Evolutionary conservation across 2,113 vertebrate species (phyloP).

Genomic region (Heterotis niloticus): DNA sequence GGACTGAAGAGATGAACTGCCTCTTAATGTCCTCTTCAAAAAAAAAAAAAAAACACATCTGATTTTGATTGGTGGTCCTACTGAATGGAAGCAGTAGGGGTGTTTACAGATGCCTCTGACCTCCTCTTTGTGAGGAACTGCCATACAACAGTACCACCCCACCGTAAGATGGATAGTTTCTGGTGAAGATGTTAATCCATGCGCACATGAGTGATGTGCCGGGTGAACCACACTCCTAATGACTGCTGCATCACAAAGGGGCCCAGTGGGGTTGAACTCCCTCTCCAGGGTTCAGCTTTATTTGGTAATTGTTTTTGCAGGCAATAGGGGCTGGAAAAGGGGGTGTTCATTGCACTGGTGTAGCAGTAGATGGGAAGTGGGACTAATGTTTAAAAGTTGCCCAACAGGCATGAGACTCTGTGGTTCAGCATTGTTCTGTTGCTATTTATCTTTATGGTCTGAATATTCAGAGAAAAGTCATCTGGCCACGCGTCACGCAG

Average conservation of each 20-base stretch:
- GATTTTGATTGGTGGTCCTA: slow-evolving; percentile 65
- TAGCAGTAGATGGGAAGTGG: slow-evolving; percentile 36
- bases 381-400: not conserved
- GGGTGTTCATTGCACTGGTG: slow-evolving; percentile 67
- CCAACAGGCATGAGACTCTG: not conserved
- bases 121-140: slow-evolving; percentile 40
- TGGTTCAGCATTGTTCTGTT: slow-evolving; percentile 1
- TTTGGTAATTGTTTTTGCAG: slow-evolving; percentile 1
- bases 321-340: slow-evolving; percentile 41
- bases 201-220: slow-evolving; percentile 64
- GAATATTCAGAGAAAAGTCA: not conserved
- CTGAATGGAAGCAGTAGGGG: slow-evolving; percentile 34
- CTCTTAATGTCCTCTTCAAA: slow-evolving; percentile 65
- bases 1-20: slow-evolving; percentile 63
- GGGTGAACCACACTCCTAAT: slow-evolving; percentile 73
- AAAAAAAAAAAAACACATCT: slow-evolving; percentile 62
- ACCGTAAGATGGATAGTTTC: slow-evolving; percentile 74
- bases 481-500: not conserved
- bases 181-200: slow-evolving; percentile 73
- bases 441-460: not conserved
- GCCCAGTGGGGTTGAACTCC: slow-evolving; percentile 38
- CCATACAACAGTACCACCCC: slow-evolving; percentile 37
- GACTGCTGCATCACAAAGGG: slow-evolving; percentile 25
- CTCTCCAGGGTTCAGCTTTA: slow-evolving; percentile 5
- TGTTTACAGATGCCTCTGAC: slow-evolving; percentile 40